Evolutionary conservation across 2,113 vertebrate species (phyloP).

Genomic region (Petromus typicus): DNA sequence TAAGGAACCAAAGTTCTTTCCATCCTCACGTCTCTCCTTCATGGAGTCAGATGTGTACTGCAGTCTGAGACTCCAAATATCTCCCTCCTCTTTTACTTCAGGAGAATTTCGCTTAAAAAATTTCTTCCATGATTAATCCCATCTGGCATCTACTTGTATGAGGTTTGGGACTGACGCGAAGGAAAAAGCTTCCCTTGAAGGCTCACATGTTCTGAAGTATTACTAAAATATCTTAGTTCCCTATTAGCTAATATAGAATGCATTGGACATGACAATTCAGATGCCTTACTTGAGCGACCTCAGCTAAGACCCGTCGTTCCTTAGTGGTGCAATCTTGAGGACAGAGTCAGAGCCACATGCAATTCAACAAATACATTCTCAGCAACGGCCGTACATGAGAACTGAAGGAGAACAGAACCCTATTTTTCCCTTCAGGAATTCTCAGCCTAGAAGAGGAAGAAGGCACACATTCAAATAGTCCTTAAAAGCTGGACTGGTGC

Average conservation of each 20-base stretch:
- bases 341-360: neutral
- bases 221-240: conserved; percentile 29
- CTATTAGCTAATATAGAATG: conserved; percentile 32
- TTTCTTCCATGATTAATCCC: neutral
- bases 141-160: neutral
- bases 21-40: conserved; percentile 16
- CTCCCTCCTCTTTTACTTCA: neutral
- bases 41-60: neutral
- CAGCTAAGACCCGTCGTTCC: neutral
- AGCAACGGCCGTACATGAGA: neutral
- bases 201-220: neutral
- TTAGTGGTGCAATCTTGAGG: conserved; percentile 8
- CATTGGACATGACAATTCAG: neutral
- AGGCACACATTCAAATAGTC: conserved; percentile 1
- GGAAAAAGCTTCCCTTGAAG: neutral
- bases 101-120: conserved; percentile 6
- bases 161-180: neutral
- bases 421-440: neutral
- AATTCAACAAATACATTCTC: neutral
- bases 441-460: neutral
- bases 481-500: neutral
- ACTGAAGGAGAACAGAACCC: neutral
- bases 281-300: neutral
- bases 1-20: conserved; percentile 1
- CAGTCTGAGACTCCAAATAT: neutral